These are phyloP conservation scores for Wasmannia auropunctata DNA, from an alignment of 1,140 invertebrate genomes.

Conservation along the genomic window DNA sequence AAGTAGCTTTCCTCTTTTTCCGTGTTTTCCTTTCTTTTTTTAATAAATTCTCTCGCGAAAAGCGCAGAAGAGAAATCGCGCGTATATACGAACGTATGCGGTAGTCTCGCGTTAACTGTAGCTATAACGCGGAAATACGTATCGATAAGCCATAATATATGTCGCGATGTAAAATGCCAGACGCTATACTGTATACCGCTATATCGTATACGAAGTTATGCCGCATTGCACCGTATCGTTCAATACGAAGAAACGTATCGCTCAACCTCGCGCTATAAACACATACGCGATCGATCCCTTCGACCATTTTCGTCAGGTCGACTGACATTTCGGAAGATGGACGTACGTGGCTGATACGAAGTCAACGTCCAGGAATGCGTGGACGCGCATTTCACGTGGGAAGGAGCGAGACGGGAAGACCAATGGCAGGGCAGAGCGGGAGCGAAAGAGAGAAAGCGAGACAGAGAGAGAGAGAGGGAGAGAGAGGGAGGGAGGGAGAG, in stretches of 20 bases:
- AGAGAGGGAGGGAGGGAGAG: background rate
- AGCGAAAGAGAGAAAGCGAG: constrained; percentile 30
- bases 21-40: background rate
- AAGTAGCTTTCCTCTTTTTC: background rate
- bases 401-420: constrained; percentile 7
- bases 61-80: background rate
- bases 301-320: constrained; percentile 68
- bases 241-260: constrained; percentile 57
- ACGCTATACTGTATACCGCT: constrained; percentile 16
- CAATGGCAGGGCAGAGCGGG: constrained; percentile 20
- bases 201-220: constrained; percentile 22
- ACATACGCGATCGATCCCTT: constrained; percentile 65
- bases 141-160: constrained; percentile 29
- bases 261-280: constrained; percentile 45
- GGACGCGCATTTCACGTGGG: constrained; percentile 54
- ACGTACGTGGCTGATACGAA: constrained; percentile 71
- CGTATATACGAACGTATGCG: background rate
- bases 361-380: constrained; percentile 69
- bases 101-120: constrained; percentile 1
- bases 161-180: constrained; percentile 27
- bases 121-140: constrained; percentile 24
- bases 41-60: background rate
- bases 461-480: background rate
- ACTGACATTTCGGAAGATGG: constrained; percentile 69
- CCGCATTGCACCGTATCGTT: constrained; percentile 35